Evolutionary conservation across 1,140 invertebrate species (phyloP).

Genomic region (Sinonovacula constricta): DNA sequence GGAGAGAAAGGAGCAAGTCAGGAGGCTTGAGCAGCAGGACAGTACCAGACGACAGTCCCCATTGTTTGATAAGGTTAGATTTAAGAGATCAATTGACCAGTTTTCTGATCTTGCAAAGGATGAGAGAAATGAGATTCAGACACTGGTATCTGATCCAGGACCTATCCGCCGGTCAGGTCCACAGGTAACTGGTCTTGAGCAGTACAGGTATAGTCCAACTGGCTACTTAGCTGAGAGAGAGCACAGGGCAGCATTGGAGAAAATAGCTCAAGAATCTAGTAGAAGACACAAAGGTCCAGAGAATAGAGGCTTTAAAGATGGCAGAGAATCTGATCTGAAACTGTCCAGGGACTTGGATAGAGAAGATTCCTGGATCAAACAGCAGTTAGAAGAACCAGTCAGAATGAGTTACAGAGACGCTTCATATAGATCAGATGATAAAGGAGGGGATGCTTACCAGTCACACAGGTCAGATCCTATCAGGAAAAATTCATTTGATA

Average conservation of each 20-base stretch:
- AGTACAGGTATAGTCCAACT: not conserved
- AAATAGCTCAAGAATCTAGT: not conserved
- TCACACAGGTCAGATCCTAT: no score
- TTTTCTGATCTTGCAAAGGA: not conserved
- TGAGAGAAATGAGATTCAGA: slow-evolving; percentile 11
- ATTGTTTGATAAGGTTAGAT: no score
- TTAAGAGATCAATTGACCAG: not conserved
- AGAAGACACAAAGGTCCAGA: not conserved
- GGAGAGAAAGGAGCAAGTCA: slow-evolving; percentile 6
- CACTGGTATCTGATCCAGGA: slow-evolving; percentile 32
- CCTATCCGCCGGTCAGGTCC: not conserved
- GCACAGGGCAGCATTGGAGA: slow-evolving; percentile 5
- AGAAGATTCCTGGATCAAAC: slow-evolving; percentile 46
- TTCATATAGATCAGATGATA: not conserved
- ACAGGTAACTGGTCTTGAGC: not conserved
- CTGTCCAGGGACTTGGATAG: slow-evolving; percentile 2
- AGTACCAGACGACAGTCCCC: no score
- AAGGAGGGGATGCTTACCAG: not conserved
- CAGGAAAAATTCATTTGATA: no score
- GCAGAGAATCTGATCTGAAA: no score
- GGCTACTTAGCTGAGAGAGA: slow-evolving; percentile 33
- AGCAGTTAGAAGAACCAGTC: slow-evolving; percentile 32
- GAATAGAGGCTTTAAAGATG: not conserved
- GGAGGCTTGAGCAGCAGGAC: slow-evolving; percentile 15
- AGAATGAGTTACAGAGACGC: no score